Evolutionary conservation across 2,113 vertebrate genomes (phyloP).

Genomic region (Rhagologus leucostigma): DNA sequence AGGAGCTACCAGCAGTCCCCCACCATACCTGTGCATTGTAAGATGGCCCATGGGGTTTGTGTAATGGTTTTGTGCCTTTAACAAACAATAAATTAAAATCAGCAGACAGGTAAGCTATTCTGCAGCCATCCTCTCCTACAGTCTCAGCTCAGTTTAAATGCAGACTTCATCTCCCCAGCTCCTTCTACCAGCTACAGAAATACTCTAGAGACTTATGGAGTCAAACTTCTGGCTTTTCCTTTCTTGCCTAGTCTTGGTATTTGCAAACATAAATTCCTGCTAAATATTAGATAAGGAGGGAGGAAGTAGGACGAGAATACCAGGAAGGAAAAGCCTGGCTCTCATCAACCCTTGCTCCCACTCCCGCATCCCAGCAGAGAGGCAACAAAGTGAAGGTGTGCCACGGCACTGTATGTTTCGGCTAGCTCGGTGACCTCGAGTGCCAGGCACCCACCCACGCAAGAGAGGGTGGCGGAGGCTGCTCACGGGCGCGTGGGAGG

Average conservation of each 20-base stretch:
- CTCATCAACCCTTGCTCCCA: accelerated
- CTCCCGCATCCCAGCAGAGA: accelerated
- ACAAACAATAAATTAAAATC: not conserved
- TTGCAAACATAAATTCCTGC: not conserved
- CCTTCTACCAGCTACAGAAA: not conserved
- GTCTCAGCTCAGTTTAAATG: not conserved
- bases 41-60: not conserved
- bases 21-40: not conserved
- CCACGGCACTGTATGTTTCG: no score
- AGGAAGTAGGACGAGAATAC: not conserved
- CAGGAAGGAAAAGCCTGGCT: not conserved
- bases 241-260: not conserved
- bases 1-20: not conserved
- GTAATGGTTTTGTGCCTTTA: not conserved
- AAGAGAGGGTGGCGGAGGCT: no score
- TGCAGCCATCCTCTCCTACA: accelerated
- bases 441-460: no score
- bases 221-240: not conserved
- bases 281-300: not conserved
- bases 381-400: accelerated
- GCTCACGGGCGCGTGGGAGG: no score
- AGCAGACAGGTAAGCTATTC: not conserved
- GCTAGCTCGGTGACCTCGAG: no score
- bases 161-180: not conserved
- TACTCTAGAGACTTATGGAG: not conserved